phyloP scores from a whole-genome alignment of 2,888 invertebrate species.

The Scaptomyza polygonia region DNA sequence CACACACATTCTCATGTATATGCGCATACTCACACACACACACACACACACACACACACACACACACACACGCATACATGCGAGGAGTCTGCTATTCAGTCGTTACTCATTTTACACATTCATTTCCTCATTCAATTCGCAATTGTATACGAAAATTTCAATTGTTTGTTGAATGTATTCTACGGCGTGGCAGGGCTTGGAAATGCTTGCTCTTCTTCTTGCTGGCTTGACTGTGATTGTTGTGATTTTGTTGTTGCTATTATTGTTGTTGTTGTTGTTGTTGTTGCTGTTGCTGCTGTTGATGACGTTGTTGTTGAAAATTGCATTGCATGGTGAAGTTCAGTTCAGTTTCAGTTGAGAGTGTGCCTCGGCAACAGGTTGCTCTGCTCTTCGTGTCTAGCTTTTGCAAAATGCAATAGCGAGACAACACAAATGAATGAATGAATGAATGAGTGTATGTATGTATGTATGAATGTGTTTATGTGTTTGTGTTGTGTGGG shows the following conservation, averaged over 20 bases:
- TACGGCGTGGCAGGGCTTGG: slow-evolving; percentile 48
- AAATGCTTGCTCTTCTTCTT: slow-evolving; percentile 20
- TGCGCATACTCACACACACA: slow-evolving; percentile 8
- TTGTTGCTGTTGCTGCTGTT: slow-evolving; percentile 44
- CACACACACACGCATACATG: slow-evolving; percentile 6
- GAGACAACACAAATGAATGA: slow-evolving; percentile 60
- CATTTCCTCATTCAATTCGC: slow-evolving; percentile 81
- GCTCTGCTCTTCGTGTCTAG: slow-evolving; percentile 61
- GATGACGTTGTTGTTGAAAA: slow-evolving; percentile 78
- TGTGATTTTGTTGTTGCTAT: slow-evolving; percentile 35
- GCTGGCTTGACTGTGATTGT: slow-evolving; percentile 14
- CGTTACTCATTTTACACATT: slow-evolving; percentile 80
- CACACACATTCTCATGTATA: slow-evolving; percentile 16
- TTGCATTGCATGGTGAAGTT: slow-evolving; percentile 75
- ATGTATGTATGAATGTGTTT: slow-evolving; percentile 18
- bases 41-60: slow-evolving; percentile 3
- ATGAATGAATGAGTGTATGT: slow-evolving; percentile 51
- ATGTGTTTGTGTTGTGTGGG: slow-evolving; percentile 38
- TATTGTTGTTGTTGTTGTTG: slow-evolving; percentile 41
- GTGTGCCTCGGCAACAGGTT: slow-evolving; percentile 59
- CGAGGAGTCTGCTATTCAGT: slow-evolving; percentile 62
- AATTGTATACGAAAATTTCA: slow-evolving; percentile 80
- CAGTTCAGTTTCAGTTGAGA: slow-evolving; percentile 64
- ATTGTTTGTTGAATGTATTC: slow-evolving; percentile 78
- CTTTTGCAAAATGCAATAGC: slow-evolving; percentile 73